phyloP scores from a whole-genome alignment of 2,113 vertebrate species.

The Protobothrops mucrosquamatus region DNA sequence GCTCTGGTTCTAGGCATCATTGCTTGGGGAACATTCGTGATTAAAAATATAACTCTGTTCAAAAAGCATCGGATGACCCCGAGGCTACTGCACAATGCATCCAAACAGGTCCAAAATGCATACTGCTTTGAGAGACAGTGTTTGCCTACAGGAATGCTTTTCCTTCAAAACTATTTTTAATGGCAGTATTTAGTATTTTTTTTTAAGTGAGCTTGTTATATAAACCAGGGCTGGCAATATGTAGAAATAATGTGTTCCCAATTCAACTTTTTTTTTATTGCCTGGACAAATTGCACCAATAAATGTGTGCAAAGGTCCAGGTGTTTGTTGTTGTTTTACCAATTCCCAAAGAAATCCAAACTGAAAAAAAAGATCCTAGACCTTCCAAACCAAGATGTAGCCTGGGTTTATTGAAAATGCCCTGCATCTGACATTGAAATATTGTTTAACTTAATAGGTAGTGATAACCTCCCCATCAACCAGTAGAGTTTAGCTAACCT shows the following conservation, averaged over 20 bases:
- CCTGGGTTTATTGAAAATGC: not conserved
- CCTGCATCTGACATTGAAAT: not conserved
- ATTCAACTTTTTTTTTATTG: not conserved
- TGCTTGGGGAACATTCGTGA: not conserved
- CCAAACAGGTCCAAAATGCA: not conserved
- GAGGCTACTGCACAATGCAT: not conserved
- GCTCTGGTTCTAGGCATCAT: not conserved
- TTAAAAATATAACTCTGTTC: not conserved
- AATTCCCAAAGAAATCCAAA: not conserved
- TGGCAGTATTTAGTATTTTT: not conserved
- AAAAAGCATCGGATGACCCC: not conserved
- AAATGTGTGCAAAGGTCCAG: not conserved
- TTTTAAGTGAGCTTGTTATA: not conserved
- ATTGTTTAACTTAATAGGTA: not conserved
- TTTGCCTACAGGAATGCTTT: not conserved
- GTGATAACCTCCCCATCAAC: not conserved
- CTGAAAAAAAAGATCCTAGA: not conserved
- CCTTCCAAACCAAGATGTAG: not conserved
- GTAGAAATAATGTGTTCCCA: not conserved
- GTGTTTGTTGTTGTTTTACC: not conserved
- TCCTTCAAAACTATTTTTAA: not conserved
- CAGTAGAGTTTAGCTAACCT: not conserved
- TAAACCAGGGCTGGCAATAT: not conserved
- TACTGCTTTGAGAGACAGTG: not conserved
- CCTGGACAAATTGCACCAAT: not conserved